A percentile compares a stretch with the other conserved stretches of the same genome.
Conservation (phyloP, 2,797 vertebrate species). For the Melanogrammus aeglefinus region DNA sequence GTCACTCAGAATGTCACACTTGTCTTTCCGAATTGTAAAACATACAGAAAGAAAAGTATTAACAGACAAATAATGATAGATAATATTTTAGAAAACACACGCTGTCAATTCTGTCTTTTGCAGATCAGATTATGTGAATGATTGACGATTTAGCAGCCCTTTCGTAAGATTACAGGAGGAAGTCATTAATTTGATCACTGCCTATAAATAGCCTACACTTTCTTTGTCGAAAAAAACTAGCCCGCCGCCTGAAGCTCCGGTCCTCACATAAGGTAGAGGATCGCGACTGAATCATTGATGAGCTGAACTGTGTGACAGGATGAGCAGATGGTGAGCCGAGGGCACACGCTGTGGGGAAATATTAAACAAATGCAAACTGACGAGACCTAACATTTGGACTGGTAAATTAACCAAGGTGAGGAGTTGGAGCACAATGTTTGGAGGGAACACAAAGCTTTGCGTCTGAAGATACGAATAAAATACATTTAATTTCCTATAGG, state of each 20-base stretch:
- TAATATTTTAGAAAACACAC: background rate
- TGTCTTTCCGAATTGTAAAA: background rate
- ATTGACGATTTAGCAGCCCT: no score
- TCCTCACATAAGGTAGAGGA: constrained; percentile 41
- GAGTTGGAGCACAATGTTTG: background rate
- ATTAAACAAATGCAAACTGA: constrained; percentile 19
- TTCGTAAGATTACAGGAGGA: no score
- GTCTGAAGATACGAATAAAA: background rate
- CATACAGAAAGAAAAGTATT: background rate
- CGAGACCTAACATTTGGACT: constrained; percentile 33
- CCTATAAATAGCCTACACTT: background rate
- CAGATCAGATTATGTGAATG: background rate
- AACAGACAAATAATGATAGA: background rate
- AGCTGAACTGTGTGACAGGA: constrained; percentile 34
- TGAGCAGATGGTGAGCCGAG: constrained; percentile 39
- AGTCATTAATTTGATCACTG: no score
- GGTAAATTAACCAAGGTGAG: constrained; percentile 5
- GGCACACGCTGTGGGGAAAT: constrained; percentile 44
- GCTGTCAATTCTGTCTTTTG: background rate
- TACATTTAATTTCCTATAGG: constrained; percentile 28
- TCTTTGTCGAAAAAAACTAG: constrained; percentile 55
- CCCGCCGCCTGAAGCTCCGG: constrained; percentile 35
- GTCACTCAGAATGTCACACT: no score
- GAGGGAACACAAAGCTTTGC: background rate
- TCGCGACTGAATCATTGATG: constrained; percentile 70